These are phyloP conservation scores for Muricea muricata DNA, from an alignment of 92 coral and sea anemone genomes.

Conservation along the genomic window DNA sequence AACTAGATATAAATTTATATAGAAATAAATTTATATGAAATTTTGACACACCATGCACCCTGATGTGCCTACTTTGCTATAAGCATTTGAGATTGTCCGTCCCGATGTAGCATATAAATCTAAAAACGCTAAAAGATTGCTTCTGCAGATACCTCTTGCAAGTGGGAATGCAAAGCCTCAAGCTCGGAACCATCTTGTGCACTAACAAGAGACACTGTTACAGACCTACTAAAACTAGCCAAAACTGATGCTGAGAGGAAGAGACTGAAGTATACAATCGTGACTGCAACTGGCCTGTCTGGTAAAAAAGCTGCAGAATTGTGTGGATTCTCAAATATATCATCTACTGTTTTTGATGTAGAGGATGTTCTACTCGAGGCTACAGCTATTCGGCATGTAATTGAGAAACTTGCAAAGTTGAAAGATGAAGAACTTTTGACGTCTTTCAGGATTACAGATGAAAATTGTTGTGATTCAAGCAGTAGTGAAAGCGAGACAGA, in stretches of 20 bases:
- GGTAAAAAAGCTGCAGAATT: slow-evolving; percentile 19
- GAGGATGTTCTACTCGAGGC: slow-evolving; percentile 32
- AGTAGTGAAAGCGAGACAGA: slow-evolving; percentile 41
- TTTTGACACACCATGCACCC: no score
- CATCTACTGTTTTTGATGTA: slow-evolving; percentile 23
- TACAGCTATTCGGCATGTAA: slow-evolving; percentile 31
- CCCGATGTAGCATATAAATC: no score
- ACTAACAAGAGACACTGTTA: slow-evolving; percentile 19
- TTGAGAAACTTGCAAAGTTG: slow-evolving; percentile 39
- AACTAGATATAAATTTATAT: no score
- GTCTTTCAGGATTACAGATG: slow-evolving; percentile 28
- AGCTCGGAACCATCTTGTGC: slow-evolving; percentile 16
- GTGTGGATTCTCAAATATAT: slow-evolving; percentile 26
- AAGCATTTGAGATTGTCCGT: no score
- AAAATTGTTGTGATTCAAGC: slow-evolving; percentile 22
- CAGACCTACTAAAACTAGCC: slow-evolving; percentile 18
- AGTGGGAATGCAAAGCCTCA: no score
- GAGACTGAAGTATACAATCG: slow-evolving; percentile 44
- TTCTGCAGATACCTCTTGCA: no score
- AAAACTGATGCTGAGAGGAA: slow-evolving; percentile 39
- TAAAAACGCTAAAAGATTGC: no score
- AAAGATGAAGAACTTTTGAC: slow-evolving; percentile 49
- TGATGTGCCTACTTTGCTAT: no score
- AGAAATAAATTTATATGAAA: no score
- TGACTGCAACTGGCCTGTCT: slow-evolving; percentile 33